Base-by-base conservation (phyloP, 2,888 invertebrate genomes). In the Polylopha cassiicola region DNA sequence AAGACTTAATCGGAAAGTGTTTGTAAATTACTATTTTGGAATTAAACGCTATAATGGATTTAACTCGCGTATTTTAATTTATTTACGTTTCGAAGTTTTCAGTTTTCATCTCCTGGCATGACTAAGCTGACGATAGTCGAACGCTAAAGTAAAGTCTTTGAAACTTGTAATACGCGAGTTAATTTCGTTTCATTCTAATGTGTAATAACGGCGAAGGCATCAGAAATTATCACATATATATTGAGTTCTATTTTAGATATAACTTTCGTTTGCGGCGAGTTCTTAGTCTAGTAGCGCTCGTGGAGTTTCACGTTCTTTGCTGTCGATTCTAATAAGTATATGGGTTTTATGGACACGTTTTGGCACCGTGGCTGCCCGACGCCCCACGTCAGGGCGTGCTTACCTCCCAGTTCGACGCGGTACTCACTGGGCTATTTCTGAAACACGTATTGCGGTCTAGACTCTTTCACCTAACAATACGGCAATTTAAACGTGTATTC, bases 351-450 rank as follows among this genome's bases (percentile, higher is more conserved):
- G 58, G 55, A 33, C 48, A 59, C 49, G 57, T 66, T 66, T 66
- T 62, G 62, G 65, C 63, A 60, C 50, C 38, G 42, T 49, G 53
- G 53, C 50, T 53, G 53, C 48, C 50, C 51, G 51, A 48, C 39
- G 44, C 46, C 46, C 50, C 49, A 59, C 65, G 62, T 63, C 59
- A 61, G 53, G 46, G 28, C 39, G 38, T 48, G 47, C 43, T 55
- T 53, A 51, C 56, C 46, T 53, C 51, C 50, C 54, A 55, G 55
- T 69, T 65, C 64, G 55, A 58, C 56, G 56, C 64, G 50, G 55
- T 58, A 63, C 60, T 65, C 51, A 45, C 54, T 43, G 44, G 48
- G 65, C 66, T 79, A 77, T 77, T 79, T 73, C 65, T 71, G 74
- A 63, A 61, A 50, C 58, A 48, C 51, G 54, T 49, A 60, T 56